phyloP scores from a whole-genome alignment of 2,113 vertebrate genomes.

The Saguinus imperator region DNA sequence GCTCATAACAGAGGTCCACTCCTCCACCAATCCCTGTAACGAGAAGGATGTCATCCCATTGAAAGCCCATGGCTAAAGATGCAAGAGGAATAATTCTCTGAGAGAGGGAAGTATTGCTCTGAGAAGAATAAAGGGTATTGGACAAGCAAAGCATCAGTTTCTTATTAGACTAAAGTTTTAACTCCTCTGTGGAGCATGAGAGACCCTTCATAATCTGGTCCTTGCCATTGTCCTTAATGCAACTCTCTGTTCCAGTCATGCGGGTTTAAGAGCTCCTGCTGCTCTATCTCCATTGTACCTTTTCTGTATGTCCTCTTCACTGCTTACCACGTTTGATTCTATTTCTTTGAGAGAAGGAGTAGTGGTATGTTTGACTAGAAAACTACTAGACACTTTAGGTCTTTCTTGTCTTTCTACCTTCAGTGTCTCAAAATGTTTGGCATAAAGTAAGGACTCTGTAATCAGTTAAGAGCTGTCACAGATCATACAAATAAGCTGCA shows the following conservation, averaged over 20 bases:
- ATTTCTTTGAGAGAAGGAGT: not conserved
- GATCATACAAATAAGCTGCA: not conserved
- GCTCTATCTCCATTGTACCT: too few relatives aligned
- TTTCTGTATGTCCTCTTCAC: too few relatives aligned
- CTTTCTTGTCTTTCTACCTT: not conserved
- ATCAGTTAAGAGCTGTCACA: not conserved
- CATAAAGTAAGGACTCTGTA: not conserved
- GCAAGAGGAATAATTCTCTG: not conserved
- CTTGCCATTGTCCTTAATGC: not conserved
- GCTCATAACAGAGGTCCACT: not conserved
- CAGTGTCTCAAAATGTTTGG: not conserved
- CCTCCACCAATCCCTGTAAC: not conserved
- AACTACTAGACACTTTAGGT: not conserved
- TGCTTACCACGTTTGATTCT: not conserved
- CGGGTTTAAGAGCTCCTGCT: not conserved
- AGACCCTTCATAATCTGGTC: not conserved
- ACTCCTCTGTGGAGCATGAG: not conserved
- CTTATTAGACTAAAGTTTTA: not conserved
- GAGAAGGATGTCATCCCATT: not conserved
- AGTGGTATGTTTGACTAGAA: not conserved
- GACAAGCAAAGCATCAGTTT: not conserved
- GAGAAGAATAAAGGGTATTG: not conserved
- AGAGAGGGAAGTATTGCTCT: not conserved
- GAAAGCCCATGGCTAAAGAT: not conserved
- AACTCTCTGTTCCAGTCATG: not conserved